A percentile compares a stretch with the other conserved stretches of the same genome.
Evolutionary conservation across 2,797 vertebrate genomes (phyloP).

Genomic region (Malurus leucopterus): DNA sequence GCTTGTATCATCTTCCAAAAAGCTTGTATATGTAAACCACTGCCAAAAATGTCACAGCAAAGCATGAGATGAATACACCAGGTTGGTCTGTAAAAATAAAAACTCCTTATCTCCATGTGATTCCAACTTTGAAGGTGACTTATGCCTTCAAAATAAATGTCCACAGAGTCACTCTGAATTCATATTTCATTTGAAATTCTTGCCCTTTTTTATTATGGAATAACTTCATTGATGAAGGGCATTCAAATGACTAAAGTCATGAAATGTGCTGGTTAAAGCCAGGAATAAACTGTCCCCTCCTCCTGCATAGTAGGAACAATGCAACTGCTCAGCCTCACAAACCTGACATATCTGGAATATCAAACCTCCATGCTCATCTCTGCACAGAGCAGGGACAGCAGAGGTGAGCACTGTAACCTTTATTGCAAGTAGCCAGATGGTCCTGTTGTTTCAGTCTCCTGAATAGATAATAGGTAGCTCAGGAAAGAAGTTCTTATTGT

Average conservation of each 20-base stretch:
- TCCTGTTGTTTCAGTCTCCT: constrained; percentile 18
- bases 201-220: neutral
- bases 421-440: constrained; percentile 32
- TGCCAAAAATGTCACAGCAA: neutral
- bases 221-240: neutral
- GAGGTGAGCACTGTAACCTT: constrained; percentile 17
- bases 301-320: neutral
- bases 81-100: neutral
- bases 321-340: neutral
- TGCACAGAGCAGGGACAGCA: neutral
- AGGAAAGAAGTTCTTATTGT: neutral
- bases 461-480: constrained; percentile 7
- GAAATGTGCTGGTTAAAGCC: neutral
- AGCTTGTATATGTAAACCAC: neutral
- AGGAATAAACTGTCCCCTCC: neutral
- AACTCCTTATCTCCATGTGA: neutral
- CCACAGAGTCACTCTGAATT: neutral
- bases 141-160: neutral
- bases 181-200: neutral
- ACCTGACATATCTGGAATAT: constrained; percentile 9
- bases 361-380: neutral
- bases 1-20: accelerated
- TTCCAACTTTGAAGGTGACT: neutral
- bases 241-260: neutral
- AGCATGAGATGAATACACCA: neutral